Base-by-base conservation (phyloP, 2,888 invertebrate species). In the Zaprionus lineosus region DNA sequence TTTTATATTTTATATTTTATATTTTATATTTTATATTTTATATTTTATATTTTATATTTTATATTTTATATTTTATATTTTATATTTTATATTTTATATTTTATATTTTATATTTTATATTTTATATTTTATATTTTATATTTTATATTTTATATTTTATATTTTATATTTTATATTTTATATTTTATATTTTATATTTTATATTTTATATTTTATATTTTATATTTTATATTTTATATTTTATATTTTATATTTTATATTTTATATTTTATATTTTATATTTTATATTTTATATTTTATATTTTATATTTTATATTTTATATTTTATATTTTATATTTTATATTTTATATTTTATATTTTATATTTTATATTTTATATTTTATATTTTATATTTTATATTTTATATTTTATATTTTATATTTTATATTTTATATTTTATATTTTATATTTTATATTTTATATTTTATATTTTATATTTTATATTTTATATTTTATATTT, bases 161-260 rank as follows among this genome's bases (percentile, higher is more conserved):
- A 19, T 34, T 46, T 21, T 34, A 24, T 21, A 16, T 33, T 21
- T 46, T 53, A 18, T 33, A 11, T 28, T 18, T n/a, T 14, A 31
- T 21, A 31, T 33, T 51, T 37, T 37, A 31, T 15, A 4, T 11
- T 2, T 24, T 19, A 9, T 29, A 15, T 31, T 6, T 11, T 4
- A 12, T 31, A 12, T 9, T 31, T 8, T 28, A n/a, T 28, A 7
- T n/a, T 28, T 7, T 28, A 7, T 28, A 28, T 28, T n/a, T 28
- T 28, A 9, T 28, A 7, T 28, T 4, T 28, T 28, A 2, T 28
- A n/a, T 7, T 28, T 2, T 9, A 28, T 28, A 7, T 28, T 28
- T 3, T 28, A 4, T 28, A 28, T 28, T 28, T 28, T n/a, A n/a
- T 28, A 7, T 28, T 4, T 28, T 7, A 4, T 7, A 9, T n/a